Conservation (phyloP, 2,888 invertebrate species). For the Brachypalpus laphriformis region DNA sequence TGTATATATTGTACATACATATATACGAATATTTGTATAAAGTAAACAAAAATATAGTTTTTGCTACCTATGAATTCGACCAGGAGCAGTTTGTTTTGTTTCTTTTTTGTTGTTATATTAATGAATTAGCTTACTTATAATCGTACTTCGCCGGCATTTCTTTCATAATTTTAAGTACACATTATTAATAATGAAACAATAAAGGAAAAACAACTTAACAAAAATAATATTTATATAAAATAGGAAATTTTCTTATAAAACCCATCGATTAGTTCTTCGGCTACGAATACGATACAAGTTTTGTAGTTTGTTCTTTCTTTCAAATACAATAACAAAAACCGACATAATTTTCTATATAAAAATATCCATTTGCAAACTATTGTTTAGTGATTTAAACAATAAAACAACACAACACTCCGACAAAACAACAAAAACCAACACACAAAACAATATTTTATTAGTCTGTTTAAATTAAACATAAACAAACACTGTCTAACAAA, state of each 20-base stretch:
- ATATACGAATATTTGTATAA: slow-evolving; percentile 54
- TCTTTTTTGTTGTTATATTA: slow-evolving; percentile 13
- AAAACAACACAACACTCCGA: slow-evolving; percentile 68
- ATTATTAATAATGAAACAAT: slow-evolving; percentile 27
- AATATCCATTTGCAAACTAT: slow-evolving; percentile 65
- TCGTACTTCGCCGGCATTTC: slow-evolving; percentile 28
- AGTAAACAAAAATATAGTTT: slow-evolving; percentile 38
- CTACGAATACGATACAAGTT: slow-evolving; percentile 45
- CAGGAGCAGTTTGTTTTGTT: slow-evolving; percentile 43
- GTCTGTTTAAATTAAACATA: slow-evolving; percentile 24
- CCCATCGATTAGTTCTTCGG: slow-evolving; percentile 75
- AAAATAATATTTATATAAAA: slow-evolving; percentile 44
- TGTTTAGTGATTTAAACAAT: slow-evolving; percentile 70
- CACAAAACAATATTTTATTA: slow-evolving; percentile 50
- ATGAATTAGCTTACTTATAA: slow-evolving; percentile 25
- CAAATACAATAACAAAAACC: slow-evolving; percentile 34
- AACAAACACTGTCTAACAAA: slow-evolving; percentile 22
- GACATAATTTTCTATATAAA: slow-evolving; percentile 53
- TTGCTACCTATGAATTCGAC: slow-evolving; percentile 39
- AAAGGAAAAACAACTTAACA: slow-evolving; percentile 21
- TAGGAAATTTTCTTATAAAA: slow-evolving; percentile 68
- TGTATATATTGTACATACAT: slow-evolving; percentile 20
- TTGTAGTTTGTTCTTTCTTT: slow-evolving; percentile 50
- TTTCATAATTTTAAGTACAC: neutral
- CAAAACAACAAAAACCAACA: slow-evolving; percentile 34